These are phyloP conservation scores for Sylvicapra grimmia DNA, from an alignment of 2,113 vertebrate genomes.

Conservation along the genomic window DNA sequence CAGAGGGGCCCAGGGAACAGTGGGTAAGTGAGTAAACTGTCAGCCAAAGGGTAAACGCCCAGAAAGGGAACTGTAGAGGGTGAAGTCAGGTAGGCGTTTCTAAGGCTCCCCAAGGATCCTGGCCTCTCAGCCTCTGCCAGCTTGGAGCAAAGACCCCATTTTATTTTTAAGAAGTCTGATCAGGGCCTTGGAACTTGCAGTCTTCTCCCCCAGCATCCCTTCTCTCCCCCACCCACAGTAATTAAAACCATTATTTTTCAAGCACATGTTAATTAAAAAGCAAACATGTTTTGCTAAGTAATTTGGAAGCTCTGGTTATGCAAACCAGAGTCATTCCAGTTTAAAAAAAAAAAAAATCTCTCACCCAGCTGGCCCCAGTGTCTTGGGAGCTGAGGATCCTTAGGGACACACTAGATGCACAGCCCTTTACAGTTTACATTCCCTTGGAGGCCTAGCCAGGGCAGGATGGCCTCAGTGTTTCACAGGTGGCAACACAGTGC, in stretches of 20 bases:
- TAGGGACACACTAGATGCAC: background rate
- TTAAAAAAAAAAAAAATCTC: background rate
- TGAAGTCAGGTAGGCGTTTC: background rate
- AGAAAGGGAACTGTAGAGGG: background rate
- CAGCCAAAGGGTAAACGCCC: background rate
- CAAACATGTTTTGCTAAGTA: constrained; percentile 75
- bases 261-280: constrained; percentile 74
- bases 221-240: constrained; percentile 60
- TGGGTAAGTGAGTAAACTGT: background rate
- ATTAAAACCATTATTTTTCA: constrained; percentile 74
- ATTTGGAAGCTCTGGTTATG: constrained; percentile 67
- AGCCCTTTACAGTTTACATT: background rate
- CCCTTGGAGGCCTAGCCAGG: background rate
- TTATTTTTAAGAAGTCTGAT: constrained; percentile 53
- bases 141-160: background rate
- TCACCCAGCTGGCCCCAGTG: constrained; percentile 6
- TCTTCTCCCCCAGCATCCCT: constrained; percentile 13
- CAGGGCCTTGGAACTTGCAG: constrained; percentile 33
- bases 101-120: background rate
- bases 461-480: background rate
- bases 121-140: background rate
- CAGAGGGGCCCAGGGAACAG: background rate
- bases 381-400: background rate
- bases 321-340: constrained; percentile 60
- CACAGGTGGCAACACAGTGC: background rate